Percentiles rank a stretch among this genome's conserved stretches.
Conservation (phyloP, 2,113 vertebrate species). For the Cheirogaleus medius region DNA sequence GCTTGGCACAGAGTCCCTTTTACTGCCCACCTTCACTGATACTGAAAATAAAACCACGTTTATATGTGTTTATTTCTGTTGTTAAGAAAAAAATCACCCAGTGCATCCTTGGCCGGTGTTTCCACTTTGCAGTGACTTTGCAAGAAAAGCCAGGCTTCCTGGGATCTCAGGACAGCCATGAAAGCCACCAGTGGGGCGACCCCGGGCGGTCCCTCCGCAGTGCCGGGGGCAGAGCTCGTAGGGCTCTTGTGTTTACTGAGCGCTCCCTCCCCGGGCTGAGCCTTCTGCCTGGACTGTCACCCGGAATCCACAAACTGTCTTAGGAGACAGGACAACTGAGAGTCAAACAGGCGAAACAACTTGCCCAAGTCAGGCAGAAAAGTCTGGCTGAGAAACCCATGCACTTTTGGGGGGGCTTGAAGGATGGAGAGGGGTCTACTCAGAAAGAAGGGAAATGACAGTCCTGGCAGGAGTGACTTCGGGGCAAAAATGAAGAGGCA, state of each 20-base stretch:
- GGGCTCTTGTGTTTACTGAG: background rate
- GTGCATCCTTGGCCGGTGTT: too few relatives aligned
- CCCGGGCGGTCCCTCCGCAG: too few relatives aligned
- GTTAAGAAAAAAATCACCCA: background rate
- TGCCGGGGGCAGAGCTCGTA: background rate
- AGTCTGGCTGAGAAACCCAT: background rate
- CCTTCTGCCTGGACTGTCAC: background rate
- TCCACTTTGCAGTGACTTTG: background rate
- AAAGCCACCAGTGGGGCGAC: background rate
- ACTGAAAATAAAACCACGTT: background rate
- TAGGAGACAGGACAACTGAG: background rate
- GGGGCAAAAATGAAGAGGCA: too few relatives aligned
- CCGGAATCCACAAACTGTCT: background rate
- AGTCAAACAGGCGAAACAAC: background rate
- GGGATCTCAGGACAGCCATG: background rate
- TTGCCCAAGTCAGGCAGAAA: too few relatives aligned
- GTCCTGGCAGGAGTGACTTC: accelerated
- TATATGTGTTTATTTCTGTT: background rate
- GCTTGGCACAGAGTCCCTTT: background rate
- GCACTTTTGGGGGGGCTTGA: background rate
- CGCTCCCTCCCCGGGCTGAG: background rate
- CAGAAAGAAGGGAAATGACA: background rate
- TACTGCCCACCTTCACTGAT: background rate
- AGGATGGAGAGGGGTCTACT: background rate
- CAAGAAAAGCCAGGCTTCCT: background rate